Evolutionary conservation across 2,113 vertebrate genomes (phyloP).

Genomic region (Sorex fumeus): DNA sequence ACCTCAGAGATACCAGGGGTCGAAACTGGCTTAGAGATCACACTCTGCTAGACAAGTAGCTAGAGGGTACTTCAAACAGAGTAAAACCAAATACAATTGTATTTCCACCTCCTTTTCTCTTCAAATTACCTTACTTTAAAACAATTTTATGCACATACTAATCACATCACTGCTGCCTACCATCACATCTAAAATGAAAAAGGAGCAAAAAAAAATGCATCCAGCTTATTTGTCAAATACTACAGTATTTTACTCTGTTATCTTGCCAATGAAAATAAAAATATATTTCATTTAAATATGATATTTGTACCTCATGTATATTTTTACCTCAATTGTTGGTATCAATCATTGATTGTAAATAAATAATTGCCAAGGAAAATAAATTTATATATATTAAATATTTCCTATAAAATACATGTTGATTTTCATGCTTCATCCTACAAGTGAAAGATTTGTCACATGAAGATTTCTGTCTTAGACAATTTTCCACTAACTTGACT

Average conservation of each 20-base stretch:
- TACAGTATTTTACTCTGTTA: constrained; percentile 87
- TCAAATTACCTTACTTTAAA: constrained; percentile 49
- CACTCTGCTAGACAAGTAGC: neutral
- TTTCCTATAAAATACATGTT: constrained; percentile 71
- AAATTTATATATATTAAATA: constrained; percentile 87
- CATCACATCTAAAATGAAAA: constrained; percentile 51
- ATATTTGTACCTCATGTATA: constrained; percentile 91
- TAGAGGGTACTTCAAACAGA: neutral
- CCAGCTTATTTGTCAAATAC: constrained; percentile 78
- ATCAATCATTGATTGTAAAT: constrained; percentile 89
- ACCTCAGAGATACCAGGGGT: neutral
- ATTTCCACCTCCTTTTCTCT: constrained; percentile 8
- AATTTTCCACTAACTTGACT: neutral
- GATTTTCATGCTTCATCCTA: constrained; percentile 69
- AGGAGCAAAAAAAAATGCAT: constrained; percentile 57
- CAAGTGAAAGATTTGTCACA: neutral
- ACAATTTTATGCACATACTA: constrained; percentile 41
- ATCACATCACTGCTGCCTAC: constrained; percentile 69
- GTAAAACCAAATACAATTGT: neutral
- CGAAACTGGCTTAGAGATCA: neutral
- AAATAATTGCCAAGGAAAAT: constrained; percentile 88
- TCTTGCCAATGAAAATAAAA: constrained; percentile 86
- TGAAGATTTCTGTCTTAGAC: neutral
- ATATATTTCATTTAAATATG: constrained; percentile 88
- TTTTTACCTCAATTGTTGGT: constrained; percentile 91